A percentile compares a stretch with the other conserved stretches of the same genome.
phyloP scores from a whole-genome alignment of 2,113 vertebrate species.

The Ictidomys tridecemlineatus region DNA sequence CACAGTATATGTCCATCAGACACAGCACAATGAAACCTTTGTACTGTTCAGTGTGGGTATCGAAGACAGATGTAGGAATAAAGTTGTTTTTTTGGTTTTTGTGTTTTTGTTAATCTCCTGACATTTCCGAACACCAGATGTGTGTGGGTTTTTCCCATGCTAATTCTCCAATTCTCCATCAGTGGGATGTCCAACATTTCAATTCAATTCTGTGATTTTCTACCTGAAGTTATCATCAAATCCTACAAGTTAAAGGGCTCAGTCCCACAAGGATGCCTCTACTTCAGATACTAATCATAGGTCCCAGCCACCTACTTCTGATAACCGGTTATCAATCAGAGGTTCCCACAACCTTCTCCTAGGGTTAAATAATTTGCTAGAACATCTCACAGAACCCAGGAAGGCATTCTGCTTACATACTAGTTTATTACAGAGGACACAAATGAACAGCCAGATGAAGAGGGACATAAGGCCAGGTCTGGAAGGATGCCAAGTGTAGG shows the following conservation, averaged over 20 bases:
- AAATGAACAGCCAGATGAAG: background rate
- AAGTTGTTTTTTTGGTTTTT: background rate
- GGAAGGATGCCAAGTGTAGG: background rate
- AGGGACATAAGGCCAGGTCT: background rate
- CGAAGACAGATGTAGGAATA: background rate
- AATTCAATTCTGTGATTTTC: background rate
- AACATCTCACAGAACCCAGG: background rate
- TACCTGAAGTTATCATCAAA: background rate
- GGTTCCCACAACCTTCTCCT: background rate
- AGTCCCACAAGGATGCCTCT: background rate
- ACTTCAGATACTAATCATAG: background rate
- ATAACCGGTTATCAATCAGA: background rate
- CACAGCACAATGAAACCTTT: background rate
- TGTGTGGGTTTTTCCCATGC: background rate
- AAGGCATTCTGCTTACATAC: background rate
- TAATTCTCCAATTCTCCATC: background rate
- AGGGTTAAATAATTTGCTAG: background rate
- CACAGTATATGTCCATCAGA: background rate
- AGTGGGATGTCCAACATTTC: background rate
- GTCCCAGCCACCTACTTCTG: background rate
- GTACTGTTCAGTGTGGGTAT: background rate
- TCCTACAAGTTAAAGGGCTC: background rate
- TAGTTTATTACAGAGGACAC: background rate
- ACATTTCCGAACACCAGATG: background rate
- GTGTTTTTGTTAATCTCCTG: too few species aligned